Percentiles rank a stretch among this genome's conserved stretches.
phyloP scores from a whole-genome alignment of 2,888 invertebrate genomes.

The Chrysotoxum bicinctum region DNA sequence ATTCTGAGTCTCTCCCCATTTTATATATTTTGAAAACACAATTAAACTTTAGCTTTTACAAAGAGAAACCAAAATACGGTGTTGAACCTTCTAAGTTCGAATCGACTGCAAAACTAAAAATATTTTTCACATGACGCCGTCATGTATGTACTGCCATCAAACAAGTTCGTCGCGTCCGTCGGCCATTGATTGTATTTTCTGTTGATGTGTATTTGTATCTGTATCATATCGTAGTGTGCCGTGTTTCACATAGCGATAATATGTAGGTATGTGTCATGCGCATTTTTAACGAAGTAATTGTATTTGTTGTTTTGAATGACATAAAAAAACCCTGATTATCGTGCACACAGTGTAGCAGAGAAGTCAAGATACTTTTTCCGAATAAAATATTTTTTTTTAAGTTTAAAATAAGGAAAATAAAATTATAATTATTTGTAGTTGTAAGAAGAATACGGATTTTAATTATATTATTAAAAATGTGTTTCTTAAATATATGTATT shows the following conservation, averaged over 20 bases:
- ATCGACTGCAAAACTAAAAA: slow-evolving; percentile 16
- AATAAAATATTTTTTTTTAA: not conserved
- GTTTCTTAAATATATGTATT: no score
- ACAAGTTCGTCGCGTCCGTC: not conserved
- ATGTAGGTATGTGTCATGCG: not conserved
- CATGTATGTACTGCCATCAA: not conserved
- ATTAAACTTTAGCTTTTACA: not conserved
- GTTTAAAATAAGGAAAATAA: no score
- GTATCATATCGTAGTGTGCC: not conserved
- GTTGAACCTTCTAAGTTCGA: not conserved
- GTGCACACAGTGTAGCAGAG: not conserved
- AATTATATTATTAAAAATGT: no score
- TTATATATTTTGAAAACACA: not conserved
- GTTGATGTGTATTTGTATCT: not conserved
- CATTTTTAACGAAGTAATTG: not conserved
- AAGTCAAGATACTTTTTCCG: not conserved
- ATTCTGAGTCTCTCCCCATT: not conserved
- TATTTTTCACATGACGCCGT: slow-evolving; percentile 6
- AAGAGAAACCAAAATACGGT: not conserved
- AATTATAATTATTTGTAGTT: no score
- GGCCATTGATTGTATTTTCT: not conserved
- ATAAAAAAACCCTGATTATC: not conserved
- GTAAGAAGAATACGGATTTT: no score
- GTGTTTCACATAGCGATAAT: not conserved
- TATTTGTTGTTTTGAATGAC: not conserved